Conservation (phyloP, 2,113 vertebrate species). For the Cricetomys ansorgei region DNA sequence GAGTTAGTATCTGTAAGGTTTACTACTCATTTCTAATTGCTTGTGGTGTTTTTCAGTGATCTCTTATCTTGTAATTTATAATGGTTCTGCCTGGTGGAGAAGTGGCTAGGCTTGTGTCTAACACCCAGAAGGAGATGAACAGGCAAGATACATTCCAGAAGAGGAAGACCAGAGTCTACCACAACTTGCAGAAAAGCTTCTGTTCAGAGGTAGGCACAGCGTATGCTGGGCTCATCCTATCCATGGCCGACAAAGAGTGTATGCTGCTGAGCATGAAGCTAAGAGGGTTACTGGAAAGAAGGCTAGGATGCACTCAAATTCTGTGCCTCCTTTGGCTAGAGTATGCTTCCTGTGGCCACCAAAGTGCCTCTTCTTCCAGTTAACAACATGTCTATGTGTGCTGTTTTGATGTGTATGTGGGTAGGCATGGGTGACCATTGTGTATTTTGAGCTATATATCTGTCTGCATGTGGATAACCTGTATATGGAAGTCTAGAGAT, state of each 20-base stretch:
- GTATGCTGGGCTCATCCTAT: neutral
- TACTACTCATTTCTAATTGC: neutral
- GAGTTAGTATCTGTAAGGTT: neutral
- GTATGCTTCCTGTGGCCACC: neutral
- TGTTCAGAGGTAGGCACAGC: neutral
- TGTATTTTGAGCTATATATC: no score
- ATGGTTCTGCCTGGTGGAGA: neutral
- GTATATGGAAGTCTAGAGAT: neutral
- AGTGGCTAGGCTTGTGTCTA: slow-evolving; percentile 11
- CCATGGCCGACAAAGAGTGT: neutral
- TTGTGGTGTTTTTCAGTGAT: neutral
- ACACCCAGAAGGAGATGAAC: neutral
- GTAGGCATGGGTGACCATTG: neutral
- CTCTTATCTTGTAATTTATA: neutral
- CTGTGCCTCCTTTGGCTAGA: neutral
- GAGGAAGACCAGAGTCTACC: neutral
- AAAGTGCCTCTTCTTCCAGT: neutral
- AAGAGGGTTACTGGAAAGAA: neutral
- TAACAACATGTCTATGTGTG: neutral
- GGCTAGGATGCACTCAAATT: neutral
- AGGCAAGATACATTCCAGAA: neutral
- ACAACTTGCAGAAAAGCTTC: neutral
- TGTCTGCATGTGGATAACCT: neutral
- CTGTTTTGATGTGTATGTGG: neutral
- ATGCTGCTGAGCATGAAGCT: neutral